Conservation (phyloP, 2,888 invertebrate genomes). For the Synergus laeviventris region DNA sequence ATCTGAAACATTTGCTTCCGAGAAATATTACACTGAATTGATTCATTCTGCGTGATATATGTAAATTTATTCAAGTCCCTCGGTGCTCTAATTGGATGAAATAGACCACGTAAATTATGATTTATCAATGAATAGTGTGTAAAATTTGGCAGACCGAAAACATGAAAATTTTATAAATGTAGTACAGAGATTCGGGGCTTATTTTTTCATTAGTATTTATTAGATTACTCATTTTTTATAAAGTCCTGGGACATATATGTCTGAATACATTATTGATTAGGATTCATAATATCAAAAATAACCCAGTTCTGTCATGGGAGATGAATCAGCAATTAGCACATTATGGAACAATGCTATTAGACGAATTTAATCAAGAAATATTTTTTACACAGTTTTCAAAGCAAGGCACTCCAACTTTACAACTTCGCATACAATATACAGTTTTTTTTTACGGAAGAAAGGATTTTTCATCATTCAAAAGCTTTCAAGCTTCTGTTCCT, state of each 20-base stretch:
- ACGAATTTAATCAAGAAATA: background rate
- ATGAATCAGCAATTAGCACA: background rate
- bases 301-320: too few relatives aligned
- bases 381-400: constrained; percentile 1
- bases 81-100: too few relatives aligned
- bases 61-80: too few relatives aligned
- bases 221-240: too few relatives aligned
- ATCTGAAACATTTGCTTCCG: background rate
- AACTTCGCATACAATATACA: background rate
- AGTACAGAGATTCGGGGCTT: too few relatives aligned
- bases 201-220: too few relatives aligned
- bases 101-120: too few relatives aligned
- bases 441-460: background rate
- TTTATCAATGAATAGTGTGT: too few relatives aligned
- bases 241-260: too few relatives aligned
- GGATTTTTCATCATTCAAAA: constrained; percentile 13
- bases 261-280: background rate
- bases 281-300: background rate
- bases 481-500: background rate
- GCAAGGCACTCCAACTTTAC: background rate
- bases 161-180: too few relatives aligned
- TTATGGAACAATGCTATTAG: background rate
- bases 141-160: too few relatives aligned
- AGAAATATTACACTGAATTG: constrained; percentile 12
- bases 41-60: background rate